phyloP scores from a whole-genome alignment of 2,888 invertebrate species.

The Drosophila neutralis region DNA sequence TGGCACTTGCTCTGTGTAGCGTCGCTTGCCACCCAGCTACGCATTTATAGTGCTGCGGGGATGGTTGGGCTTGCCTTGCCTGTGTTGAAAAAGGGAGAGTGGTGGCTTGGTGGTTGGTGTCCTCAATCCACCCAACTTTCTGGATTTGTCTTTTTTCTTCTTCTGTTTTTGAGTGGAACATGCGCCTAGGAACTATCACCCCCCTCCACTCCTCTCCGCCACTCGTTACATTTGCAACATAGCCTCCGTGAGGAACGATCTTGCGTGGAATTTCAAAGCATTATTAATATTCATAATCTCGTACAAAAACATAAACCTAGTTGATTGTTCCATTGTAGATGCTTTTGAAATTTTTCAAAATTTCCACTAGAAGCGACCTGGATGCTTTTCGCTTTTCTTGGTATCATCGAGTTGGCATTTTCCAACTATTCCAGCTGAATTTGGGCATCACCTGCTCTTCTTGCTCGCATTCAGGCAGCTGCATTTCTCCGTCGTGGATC shows the following conservation, averaged over 20 bases:
- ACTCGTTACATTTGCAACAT: slow-evolving; percentile 8
- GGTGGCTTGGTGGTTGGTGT: slow-evolving; percentile 10
- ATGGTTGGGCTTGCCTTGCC: background rate
- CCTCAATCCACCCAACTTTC: slow-evolving; percentile 37
- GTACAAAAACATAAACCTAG: background rate
- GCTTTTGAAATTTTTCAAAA: background rate
- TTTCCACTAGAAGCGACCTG: background rate
- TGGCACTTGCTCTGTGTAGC: slow-evolving; percentile 12
- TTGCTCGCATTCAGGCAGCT: slow-evolving; percentile 4
- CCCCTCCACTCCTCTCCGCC: background rate
- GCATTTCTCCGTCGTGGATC: background rate
- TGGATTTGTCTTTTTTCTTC: slow-evolving; percentile 1
- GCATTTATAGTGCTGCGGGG: slow-evolving; percentile 31
- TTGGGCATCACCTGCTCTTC: slow-evolving; percentile 15
- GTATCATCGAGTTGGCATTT: slow-evolving; percentile 1
- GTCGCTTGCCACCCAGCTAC: slow-evolving; percentile 36
- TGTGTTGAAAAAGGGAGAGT: background rate
- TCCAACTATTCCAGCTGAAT: slow-evolving; percentile 4
- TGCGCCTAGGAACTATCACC: slow-evolving; percentile 18
- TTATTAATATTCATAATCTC: background rate
- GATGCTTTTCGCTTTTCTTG: slow-evolving; percentile 1
- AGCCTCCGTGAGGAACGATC: background rate
- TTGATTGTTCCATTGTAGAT: background rate
- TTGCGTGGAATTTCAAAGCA: background rate
- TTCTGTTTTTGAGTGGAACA: slow-evolving; percentile 28